Percentiles rank a stretch among this genome's conserved stretches.
phyloP scores from a whole-genome alignment of 2,797 vertebrate genomes.

The Cossypha caffra region DNA sequence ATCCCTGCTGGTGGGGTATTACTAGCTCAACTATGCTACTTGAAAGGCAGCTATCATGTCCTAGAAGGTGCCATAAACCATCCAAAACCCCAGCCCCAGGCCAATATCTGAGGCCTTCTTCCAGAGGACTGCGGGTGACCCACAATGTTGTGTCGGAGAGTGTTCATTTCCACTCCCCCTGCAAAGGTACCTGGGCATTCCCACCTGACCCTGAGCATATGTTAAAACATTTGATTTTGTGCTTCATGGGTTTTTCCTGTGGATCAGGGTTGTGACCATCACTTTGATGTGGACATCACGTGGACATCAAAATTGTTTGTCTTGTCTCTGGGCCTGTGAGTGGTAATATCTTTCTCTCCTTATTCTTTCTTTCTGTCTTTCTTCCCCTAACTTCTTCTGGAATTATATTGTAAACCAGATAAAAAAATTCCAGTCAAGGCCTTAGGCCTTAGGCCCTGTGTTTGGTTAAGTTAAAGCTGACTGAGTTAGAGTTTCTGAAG shows the following conservation, averaged over 20 bases:
- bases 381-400: background rate
- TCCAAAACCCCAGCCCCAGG: background rate
- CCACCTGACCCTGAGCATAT: background rate
- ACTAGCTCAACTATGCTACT: rapidly evolving
- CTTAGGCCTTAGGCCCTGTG: too few relatives aligned
- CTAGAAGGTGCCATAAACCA: background rate
- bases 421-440: background rate
- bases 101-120: background rate
- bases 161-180: background rate
- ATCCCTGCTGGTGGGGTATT: background rate
- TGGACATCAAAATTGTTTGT: background rate
- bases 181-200: background rate
- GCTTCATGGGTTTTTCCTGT: background rate
- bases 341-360: background rate
- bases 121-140: background rate
- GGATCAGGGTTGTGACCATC: background rate
- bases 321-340: background rate
- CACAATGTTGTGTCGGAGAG: background rate
- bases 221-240: background rate
- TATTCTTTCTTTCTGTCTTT: background rate
- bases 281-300: background rate
- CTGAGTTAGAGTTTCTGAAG: background rate
- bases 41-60: background rate
- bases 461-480: background rate
- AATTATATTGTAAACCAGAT: background rate